These are phyloP conservation scores for Solea solea DNA, from an alignment of 2,113 vertebrate species.

Conservation along the genomic window DNA sequence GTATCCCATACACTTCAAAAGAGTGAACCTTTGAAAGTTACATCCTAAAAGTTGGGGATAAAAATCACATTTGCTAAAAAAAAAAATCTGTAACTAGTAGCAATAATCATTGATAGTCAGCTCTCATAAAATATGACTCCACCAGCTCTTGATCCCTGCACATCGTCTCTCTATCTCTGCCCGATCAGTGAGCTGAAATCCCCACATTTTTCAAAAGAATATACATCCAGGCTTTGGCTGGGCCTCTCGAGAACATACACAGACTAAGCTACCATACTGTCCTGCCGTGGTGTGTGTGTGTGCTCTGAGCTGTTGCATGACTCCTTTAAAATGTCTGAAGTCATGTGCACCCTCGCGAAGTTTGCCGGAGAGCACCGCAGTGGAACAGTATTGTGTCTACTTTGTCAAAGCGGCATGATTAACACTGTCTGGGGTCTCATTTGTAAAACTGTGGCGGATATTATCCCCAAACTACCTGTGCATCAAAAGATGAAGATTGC, in stretches of 20 bases:
- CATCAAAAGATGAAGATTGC: constrained; percentile 1
- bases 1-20: too few species aligned
- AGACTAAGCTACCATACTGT: constrained; percentile 41
- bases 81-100: too few species aligned
- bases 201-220: constrained; percentile 44
- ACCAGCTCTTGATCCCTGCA: neutral
- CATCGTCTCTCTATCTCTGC: constrained; percentile 28
- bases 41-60: too few species aligned
- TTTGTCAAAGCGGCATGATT: neutral
- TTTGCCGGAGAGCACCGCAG: neutral
- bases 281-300: constrained; percentile 8
- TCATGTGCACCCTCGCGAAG: too few species aligned
- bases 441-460: constrained; percentile 9
- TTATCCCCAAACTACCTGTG: constrained; percentile 7
- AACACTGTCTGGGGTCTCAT: constrained; percentile 2
- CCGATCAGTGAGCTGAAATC: constrained; percentile 41
- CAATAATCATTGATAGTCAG: too few species aligned
- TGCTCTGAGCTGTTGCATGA: too few species aligned
- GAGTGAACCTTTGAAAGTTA: too few species aligned
- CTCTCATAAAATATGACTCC: too few species aligned
- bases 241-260: constrained; percentile 31
- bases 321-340: too few species aligned
- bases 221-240: constrained; percentile 39
- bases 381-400: neutral
- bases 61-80: too few species aligned